Evolutionary conservation across 2,888 invertebrate species (phyloP), one percentile per base, ranked within the genome.

Genomic region (Latrodectus hesperus): DNA sequence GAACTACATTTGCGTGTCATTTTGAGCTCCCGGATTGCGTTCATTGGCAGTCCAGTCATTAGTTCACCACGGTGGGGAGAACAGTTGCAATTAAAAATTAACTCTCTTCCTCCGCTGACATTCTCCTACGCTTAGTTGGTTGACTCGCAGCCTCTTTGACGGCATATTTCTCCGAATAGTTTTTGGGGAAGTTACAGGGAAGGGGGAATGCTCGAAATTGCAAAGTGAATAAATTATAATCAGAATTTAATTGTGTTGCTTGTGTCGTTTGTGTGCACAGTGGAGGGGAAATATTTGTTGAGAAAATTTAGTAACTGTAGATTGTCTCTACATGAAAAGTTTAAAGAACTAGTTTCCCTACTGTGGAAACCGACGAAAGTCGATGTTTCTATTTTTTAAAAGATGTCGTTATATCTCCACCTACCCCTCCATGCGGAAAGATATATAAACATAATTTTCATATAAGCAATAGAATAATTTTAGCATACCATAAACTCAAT

Each of bases 1-100:
- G 67, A 82, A 82, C 82, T 75, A 70, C 74, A 82, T 82, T 82
- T 82, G 82, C 82, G 82, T 82, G 82, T 82, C 82, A 82, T 75
- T 82, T 82, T 68, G 75, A 68, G 75, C 72, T 65, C 65, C 51
- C 51, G 81, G 71, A 81, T 65, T 53, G 82, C 70, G 75, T 67
- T 82, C 82, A 82, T 82, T 70, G 82, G 82, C 82, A 68, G 75
- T 75, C 82, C 82, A 75, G 82, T 82, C 82, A 82, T 82, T 82
- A 82, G 82, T 82, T 82, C 52, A 26, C 82, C 67, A 9, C 49
- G 70, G 67, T 67, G 22, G 60, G 73, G 73, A 81, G 82, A 82
- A 75, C 60, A 70, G 55, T 72, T 60, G 82, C 82, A 82, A 82
- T 82, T 82, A 82, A 82, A 82, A 82, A 82, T 82, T 82, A 82